Evolutionary conservation across 2,888 invertebrate species (phyloP).

Genomic region (Orthosia incerta): DNA sequence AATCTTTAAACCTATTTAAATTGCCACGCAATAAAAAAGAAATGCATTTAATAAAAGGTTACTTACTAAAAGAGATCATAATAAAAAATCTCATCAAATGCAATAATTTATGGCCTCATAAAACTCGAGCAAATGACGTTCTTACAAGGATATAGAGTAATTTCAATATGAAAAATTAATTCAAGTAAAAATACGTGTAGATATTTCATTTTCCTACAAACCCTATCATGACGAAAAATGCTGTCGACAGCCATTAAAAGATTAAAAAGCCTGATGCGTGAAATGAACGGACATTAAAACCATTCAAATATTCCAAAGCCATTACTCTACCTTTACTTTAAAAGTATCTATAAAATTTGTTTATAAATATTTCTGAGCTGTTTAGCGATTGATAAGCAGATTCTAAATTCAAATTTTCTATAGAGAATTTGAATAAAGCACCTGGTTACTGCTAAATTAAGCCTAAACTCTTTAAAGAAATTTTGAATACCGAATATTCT

Average conservation of each 20-base stretch:
- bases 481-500: too few species aligned
- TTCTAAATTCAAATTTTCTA: too few species aligned
- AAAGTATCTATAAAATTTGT: neutral
- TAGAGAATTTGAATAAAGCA: too few species aligned
- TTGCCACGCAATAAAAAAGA: conserved; percentile 18
- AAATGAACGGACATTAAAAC: conserved; percentile 49
- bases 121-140: conserved; percentile 29
- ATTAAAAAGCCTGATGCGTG: conserved; percentile 53
- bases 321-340: conserved; percentile 6
- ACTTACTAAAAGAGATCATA: conserved; percentile 21
- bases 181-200: conserved; percentile 44
- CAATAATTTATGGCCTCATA: conserved; percentile 45
- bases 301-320: conserved; percentile 22
- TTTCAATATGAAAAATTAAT: conserved; percentile 54
- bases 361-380: too few species aligned
- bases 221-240: conserved; percentile 44
- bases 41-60: conserved; percentile 28
- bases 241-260: conserved; percentile 38
- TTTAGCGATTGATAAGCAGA: too few species aligned
- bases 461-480: too few species aligned
- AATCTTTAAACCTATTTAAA: neutral
- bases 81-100: conserved; percentile 46
- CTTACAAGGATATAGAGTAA: conserved; percentile 24
- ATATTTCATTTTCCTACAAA: conserved; percentile 38
- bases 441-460: too few species aligned